Conservation (phyloP, 1,140 invertebrate genomes). For the Melipona quadrifasciata region DNA sequence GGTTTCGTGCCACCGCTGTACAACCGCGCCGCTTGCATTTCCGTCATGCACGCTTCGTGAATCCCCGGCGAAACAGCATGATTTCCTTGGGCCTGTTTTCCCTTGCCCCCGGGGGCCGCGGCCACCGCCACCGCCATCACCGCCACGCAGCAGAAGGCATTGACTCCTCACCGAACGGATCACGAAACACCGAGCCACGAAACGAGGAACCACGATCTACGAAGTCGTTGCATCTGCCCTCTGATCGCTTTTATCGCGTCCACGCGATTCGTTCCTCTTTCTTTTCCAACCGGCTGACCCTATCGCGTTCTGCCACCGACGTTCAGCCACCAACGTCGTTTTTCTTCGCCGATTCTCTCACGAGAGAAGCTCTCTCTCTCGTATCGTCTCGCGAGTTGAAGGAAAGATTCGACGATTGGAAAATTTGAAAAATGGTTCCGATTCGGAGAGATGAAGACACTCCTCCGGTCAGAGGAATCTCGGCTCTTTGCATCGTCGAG, state of each 20-base stretch:
- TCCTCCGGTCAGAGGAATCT: too few relatives aligned
- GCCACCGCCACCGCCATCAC: too few relatives aligned
- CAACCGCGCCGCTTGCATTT: conserved; percentile 58
- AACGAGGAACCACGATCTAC: conserved; percentile 37
- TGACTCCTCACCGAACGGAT: conserved; percentile 41
- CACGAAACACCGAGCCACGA: conserved; percentile 12
- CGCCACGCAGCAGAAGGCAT: conserved; percentile 19
- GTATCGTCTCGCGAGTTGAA: too few relatives aligned
- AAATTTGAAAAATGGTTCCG: too few relatives aligned
- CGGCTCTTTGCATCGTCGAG: too few relatives aligned
- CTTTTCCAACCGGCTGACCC: neutral
- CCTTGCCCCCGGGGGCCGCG: neutral
- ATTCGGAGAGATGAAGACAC: too few relatives aligned
- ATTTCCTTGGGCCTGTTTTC: conserved; percentile 46
- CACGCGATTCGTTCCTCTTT: conserved; percentile 20
- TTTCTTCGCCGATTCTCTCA: neutral
- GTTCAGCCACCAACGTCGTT: neutral
- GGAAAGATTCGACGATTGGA: too few relatives aligned
- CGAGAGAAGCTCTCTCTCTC: too few relatives aligned
- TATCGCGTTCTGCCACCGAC: neutral
- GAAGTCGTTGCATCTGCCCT: conserved; percentile 22
- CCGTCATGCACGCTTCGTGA: conserved; percentile 63
- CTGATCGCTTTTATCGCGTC: neutral
- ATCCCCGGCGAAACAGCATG: conserved; percentile 53
- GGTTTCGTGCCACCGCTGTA: conserved; percentile 52